Percentiles rank a stretch among this genome's conserved stretches.
phyloP scores from a whole-genome alignment of 2,113 vertebrate genomes.

The Lepidothrix coronata region DNA sequence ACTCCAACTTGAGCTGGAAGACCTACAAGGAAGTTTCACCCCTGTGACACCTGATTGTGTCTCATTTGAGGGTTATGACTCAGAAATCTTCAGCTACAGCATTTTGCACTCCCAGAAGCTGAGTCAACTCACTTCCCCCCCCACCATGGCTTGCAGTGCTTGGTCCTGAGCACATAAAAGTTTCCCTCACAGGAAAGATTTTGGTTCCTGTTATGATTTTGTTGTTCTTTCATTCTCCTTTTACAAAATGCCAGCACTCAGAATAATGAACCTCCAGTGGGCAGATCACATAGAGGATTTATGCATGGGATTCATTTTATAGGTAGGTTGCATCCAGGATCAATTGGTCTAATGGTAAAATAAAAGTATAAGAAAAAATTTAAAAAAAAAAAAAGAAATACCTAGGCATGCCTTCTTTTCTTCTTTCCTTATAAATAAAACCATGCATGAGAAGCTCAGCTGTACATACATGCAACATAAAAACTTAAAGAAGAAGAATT shows the following conservation, averaged over 20 bases:
- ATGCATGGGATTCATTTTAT: neutral
- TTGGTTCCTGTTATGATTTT: neutral
- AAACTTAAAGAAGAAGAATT: neutral
- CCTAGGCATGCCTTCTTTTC: fast-evolving
- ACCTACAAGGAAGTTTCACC: neutral
- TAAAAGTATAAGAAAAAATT: neutral
- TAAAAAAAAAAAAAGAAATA: neutral
- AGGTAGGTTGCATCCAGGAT: neutral
- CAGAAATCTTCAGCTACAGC: neutral
- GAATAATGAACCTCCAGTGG: neutral
- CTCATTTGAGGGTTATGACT: neutral
- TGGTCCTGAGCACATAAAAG: neutral
- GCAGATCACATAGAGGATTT: neutral
- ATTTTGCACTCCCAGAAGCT: neutral
- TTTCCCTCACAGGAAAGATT: neutral
- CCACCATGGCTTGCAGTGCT: neutral
- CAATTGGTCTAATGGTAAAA: neutral
- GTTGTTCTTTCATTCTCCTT: neutral
- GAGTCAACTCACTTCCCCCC: neutral
- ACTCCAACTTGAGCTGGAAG: neutral
- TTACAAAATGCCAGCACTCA: neutral
- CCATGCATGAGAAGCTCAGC: neutral
- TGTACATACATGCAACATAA: neutral
- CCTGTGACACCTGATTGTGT: neutral
- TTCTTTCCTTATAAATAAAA: neutral